Evolutionary conservation across 2,888 invertebrate genomes (phyloP).

Genomic region (Standfussiana lucernea): DNA sequence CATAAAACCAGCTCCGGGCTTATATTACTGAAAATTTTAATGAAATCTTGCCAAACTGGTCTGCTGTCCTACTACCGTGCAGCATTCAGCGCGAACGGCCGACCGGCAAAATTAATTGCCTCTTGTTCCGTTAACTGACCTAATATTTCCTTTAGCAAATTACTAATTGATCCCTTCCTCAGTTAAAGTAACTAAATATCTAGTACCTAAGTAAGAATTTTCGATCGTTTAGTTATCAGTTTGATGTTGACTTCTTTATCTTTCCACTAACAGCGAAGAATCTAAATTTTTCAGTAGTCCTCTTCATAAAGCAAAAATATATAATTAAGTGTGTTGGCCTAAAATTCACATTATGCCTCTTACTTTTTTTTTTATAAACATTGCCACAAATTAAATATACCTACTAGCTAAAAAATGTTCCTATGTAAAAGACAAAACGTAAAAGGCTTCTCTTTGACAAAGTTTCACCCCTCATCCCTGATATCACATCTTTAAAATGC

Average conservation of each 20-base stretch:
- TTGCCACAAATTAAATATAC: too few relatives aligned
- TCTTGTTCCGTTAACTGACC: slow-evolving; percentile 36
- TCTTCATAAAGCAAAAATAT: too few relatives aligned
- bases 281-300: background rate
- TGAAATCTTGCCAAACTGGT: background rate
- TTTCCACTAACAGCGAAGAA: background rate
- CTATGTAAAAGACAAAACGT: background rate
- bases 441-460: background rate
- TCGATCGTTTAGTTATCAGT: background rate
- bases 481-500: background rate
- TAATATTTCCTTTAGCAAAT: slow-evolving; percentile 37
- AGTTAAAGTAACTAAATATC: background rate
- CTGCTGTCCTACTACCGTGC: background rate
- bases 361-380: background rate
- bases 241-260: slow-evolving; percentile 3
- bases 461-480: too few relatives aligned
- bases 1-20: background rate
- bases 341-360: background rate
- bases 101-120: slow-evolving; percentile 12
- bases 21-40: background rate
- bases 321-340: background rate
- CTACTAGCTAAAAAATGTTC: background rate
- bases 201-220: background rate
- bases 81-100: background rate
- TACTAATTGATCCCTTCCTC: slow-evolving; percentile 30